These are phyloP conservation scores for Agrochola circellaris DNA, from an alignment of 2,888 invertebrate genomes.

Conservation along the genomic window DNA sequence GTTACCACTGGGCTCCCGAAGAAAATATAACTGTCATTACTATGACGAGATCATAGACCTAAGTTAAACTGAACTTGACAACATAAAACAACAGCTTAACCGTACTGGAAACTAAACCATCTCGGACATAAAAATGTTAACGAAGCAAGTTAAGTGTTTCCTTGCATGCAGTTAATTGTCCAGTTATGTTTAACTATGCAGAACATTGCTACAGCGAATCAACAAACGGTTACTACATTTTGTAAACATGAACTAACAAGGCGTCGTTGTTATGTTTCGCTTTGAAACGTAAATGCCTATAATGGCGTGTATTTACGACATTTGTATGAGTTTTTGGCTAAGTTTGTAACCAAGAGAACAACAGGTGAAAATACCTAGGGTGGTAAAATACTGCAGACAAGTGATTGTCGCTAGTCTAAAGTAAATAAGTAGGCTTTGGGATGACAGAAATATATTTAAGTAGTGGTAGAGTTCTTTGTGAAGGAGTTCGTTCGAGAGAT, in stretches of 20 bases:
- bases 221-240: conserved; percentile 41
- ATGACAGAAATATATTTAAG: not conserved
- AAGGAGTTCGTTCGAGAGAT: too few species aligned
- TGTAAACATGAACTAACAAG: conserved; percentile 43
- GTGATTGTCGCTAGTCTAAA: not conserved
- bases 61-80: not conserved
- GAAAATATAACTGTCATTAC: not conserved
- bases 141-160: conserved; percentile 44
- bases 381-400: not conserved
- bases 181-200: conserved; percentile 45
- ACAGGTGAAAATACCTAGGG: not conserved
- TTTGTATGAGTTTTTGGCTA: conserved; percentile 18
- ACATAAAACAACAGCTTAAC: conserved; percentile 12
- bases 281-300: conserved; percentile 34
- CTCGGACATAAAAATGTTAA: conserved; percentile 51
- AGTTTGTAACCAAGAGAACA: conserved; percentile 15
- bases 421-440: not conserved
- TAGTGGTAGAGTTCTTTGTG: too few species aligned
- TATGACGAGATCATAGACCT: not conserved
- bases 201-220: conserved; percentile 26
- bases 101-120: conserved; percentile 23
- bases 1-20: too few species aligned
- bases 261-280: conserved; percentile 22
- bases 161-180: conserved; percentile 61
- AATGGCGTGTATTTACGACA: conserved; percentile 26